phyloP scores from a whole-genome alignment of 2,888 invertebrate species.

The Dryobota labecula region DNA sequence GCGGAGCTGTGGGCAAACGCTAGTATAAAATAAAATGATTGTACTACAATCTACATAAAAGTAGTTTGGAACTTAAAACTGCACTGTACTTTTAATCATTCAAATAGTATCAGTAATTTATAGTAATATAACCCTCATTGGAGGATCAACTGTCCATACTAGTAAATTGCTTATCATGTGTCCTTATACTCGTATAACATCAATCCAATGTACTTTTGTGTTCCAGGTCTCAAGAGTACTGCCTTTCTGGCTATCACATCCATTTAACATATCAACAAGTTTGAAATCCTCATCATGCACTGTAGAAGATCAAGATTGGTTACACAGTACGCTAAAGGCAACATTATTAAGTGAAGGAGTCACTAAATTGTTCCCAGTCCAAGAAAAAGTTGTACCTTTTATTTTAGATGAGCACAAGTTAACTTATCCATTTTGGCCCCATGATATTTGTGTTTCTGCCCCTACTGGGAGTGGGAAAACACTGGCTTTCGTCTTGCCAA shows the following conservation, averaged over 20 bases:
- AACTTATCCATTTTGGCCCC: slow-evolving; percentile 92
- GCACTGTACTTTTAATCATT: background rate
- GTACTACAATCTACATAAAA: background rate
- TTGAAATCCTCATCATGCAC: slow-evolving; percentile 90
- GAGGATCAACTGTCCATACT: background rate
- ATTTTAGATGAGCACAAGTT: slow-evolving; percentile 92
- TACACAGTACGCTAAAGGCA: slow-evolving; percentile 92
- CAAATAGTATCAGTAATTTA: background rate
- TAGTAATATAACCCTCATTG: background rate
- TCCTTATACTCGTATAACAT: background rate
- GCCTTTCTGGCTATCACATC: slow-evolving; percentile 96
- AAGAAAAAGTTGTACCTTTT: slow-evolving; percentile 94
- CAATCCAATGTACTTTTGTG: slow-evolving; percentile 19
- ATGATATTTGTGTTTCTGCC: slow-evolving; percentile 98
- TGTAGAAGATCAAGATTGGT: slow-evolving; percentile 90
- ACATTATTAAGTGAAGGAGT: slow-evolving; percentile 93
- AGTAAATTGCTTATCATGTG: background rate
- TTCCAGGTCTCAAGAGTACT: slow-evolving; percentile 94
- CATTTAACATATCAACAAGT: slow-evolving; percentile 94
- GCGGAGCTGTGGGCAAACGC: too few relatives aligned
- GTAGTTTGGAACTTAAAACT: background rate
- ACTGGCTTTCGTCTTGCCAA: slow-evolving; percentile 97
- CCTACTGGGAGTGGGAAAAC: slow-evolving; percentile 99
- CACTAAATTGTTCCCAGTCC: slow-evolving; percentile 95
- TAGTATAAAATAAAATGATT: background rate